Evolutionary conservation across 2,888 invertebrate species (phyloP).

Genomic region (Caenorhabditis sp.): DNA sequence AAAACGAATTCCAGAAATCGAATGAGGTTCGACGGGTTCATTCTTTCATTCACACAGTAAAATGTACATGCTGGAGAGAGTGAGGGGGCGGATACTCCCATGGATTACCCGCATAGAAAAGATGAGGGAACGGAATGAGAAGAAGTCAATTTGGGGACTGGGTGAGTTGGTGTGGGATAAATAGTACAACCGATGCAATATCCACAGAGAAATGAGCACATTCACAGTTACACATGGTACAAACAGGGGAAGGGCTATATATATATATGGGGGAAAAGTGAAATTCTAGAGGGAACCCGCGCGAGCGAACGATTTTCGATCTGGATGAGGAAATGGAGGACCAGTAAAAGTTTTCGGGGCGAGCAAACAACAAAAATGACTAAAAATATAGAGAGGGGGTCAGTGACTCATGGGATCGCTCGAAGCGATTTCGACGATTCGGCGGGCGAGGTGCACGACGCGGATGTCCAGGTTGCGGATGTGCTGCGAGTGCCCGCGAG

Average conservation of each 20-base stretch:
- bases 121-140: too few species aligned
- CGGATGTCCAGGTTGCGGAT: slow-evolving; percentile 33
- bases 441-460: slow-evolving; percentile 35
- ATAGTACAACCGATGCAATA: slow-evolving; percentile 36
- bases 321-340: neutral
- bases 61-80: too few species aligned
- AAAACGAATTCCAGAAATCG: too few species aligned
- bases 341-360: too few species aligned
- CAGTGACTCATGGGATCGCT: neutral
- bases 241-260: neutral
- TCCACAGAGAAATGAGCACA: slow-evolving; percentile 39
- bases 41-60: too few species aligned
- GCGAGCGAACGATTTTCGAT: neutral
- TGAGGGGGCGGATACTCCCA: too few species aligned
- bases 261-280: neutral
- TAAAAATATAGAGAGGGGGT: neutral
- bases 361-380: neutral
- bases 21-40: too few species aligned
- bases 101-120: too few species aligned
- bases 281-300: neutral
- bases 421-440: slow-evolving; percentile 38
- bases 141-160: too few species aligned
- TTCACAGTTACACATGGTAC: slow-evolving; percentile 44
- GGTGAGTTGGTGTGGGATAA: neutral
- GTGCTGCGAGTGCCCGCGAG: slow-evolving; percentile 18